Evolutionary conservation across 2,113 vertebrate genomes (phyloP), one percentile per base, ranked within the genome.

Genomic region (Jaculus jaculus): DNA sequence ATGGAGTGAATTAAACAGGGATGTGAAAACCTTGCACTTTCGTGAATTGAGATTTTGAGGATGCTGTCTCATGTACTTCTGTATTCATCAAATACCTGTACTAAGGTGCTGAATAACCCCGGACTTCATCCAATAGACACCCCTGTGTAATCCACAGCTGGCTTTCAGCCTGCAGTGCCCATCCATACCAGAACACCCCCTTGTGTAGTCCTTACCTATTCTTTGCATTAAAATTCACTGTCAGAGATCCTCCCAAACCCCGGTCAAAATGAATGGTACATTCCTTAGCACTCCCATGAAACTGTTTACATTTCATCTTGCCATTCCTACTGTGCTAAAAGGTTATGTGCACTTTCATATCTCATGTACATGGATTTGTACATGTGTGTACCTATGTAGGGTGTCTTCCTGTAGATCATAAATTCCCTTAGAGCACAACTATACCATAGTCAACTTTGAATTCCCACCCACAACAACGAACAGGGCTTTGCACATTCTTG

Each of bases 261-360:
- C 26, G n/a, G 24, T 20, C 39, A 65, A 51, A 93, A 80, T 47
- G 58, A 79, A 34, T 5, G 86, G 60, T 12, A 47, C 24, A 65
- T 16, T 42, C 18, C 7, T 30, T 24, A 23, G 63, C n/a, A 28
- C 8, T 42, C 37, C 30, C 17, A 15, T 0, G 54, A 24, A 51
- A 47, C 37, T 80, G 75, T 51, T 87, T 92, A 7, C 23, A 37
- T 61, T 83, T 94, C 58, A 86, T n/a, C 75, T 69, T 65, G 66
- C 26, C 30, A 77, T 75, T 77, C 12, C 13, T 13, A 24, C 51
- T 54, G 81, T 8, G 15, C 5, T 89, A 39, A 92, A 72, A 60
- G 47, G 47, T 34, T 66, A 51, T 4, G 1, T 32, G 10, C 26
- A n/a, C 30, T 26, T 34, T 47, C 30, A 5, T 60, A 72, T 30